phyloP scores from a whole-genome alignment of 2,113 vertebrate species.

The Uria aalge region DNA sequence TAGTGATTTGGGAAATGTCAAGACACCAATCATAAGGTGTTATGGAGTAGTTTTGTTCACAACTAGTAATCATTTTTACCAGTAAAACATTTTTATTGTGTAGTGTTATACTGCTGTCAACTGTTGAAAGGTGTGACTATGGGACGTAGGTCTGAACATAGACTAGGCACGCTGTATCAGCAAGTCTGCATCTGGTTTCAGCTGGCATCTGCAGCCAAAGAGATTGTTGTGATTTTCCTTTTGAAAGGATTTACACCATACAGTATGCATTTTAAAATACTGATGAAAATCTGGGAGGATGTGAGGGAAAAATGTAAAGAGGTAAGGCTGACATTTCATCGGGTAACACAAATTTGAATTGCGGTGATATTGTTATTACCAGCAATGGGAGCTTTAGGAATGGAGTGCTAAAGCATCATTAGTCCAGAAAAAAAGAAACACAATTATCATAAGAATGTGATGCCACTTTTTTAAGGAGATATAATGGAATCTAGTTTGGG shows the following conservation, averaged over 20 bases:
- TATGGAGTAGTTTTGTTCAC: slow-evolving; percentile 33
- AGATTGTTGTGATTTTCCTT: not conserved
- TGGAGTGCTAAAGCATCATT: not conserved
- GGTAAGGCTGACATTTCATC: not conserved
- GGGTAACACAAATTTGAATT: not conserved
- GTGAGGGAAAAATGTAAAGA: not conserved
- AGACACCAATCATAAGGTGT: slow-evolving; percentile 38
- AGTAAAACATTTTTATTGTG: slow-evolving; percentile 29
- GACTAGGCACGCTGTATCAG: not conserved
- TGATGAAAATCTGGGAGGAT: not conserved
- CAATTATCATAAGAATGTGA: not conserved
- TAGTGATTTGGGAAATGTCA: slow-evolving; percentile 44
- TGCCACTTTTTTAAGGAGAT: not conserved
- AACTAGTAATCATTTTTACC: slow-evolving; percentile 35
- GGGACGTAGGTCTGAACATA: not conserved
- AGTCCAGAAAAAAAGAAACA: not conserved
- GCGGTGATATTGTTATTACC: not conserved
- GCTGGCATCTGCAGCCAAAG: not conserved
- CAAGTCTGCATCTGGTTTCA: not conserved
- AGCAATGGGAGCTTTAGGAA: not conserved
- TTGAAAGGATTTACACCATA: not conserved
- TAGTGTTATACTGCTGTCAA: not conserved
- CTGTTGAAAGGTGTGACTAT: not conserved
- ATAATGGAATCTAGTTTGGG: not conserved
- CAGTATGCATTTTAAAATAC: not conserved